Evolutionary conservation across 1,140 invertebrate genomes (phyloP), one percentile per base, ranked within the genome.

Genomic region (Drosophila pachea): DNA sequence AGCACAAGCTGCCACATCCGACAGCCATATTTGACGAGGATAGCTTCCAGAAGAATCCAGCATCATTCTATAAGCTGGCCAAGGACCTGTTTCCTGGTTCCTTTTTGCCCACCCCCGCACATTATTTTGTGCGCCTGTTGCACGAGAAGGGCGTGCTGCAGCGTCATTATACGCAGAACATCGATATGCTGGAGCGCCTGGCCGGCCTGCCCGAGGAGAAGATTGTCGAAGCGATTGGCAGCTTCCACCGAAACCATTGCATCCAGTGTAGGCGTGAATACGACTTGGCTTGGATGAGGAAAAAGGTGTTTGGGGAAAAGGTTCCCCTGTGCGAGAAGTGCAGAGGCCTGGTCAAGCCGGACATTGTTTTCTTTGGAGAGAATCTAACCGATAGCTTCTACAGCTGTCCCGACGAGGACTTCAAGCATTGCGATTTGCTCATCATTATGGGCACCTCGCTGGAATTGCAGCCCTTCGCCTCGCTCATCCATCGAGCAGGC

Each of bases 401-500:
- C 75, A 78, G 87, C 11, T 91, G 92, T 50, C 90, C 93, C 4
- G 89, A 91, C 14, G 88, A 92, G 68, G 98, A 99, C 91, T 97
- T 99, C 87, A 88, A 91, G 38, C 90, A 95, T 61, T 98, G 97
- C 90, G 97, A 99, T 90, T 91, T 99, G 60, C 91, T 99, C 5
- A 96, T 99, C 59, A 95, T 99, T 5, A 95, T 99, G 93, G 98
- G 98, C 7, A 98, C 98, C 2, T 98, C 97, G 14, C 91, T 99
- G 50, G 94, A 94, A 73, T 97, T 99, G 0, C 96, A 98, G 68
- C 98, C 98, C 1, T 99, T 99, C 92, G 96, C 97, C n/a, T 96
- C 95, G 11, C 91, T 98, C 5, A 91, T 96, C 66, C 93, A 95
- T 78, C 93, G 69, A 91, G 94, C 96, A 89, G 90, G 90, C 71